Evolutionary conservation across 2,888 invertebrate genomes (phyloP).

Genomic region (Octonoba sinensis): DNA sequence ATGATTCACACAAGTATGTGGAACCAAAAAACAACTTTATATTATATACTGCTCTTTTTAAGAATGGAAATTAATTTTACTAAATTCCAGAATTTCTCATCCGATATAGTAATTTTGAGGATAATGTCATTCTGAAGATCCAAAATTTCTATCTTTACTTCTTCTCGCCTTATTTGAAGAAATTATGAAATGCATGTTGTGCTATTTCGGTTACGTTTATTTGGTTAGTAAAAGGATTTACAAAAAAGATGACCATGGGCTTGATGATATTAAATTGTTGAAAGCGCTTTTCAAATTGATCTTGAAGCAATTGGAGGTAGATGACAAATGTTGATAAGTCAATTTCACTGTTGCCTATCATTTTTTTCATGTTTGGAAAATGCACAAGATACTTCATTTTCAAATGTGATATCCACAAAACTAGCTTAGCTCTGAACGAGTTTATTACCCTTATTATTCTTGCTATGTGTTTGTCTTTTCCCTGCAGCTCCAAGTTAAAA

Average conservation of each 20-base stretch:
- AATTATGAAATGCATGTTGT: background rate
- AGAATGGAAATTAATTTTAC: constrained; percentile 8
- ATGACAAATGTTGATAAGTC: no score
- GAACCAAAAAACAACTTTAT: constrained; percentile 4
- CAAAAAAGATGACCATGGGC: no score
- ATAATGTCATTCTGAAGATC: no score
- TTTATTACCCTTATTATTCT: constrained; percentile 6
- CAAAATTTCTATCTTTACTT: no score
- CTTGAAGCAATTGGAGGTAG: no score
- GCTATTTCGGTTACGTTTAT: constrained; percentile 1
- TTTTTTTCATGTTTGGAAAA: constrained; percentile 19
- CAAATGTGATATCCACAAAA: constrained; percentile 20
- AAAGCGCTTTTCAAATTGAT: no score
- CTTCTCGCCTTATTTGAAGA: background rate
- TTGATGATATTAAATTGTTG: no score
- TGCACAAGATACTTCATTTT: constrained; percentile 9
- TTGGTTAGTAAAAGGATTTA: no score
- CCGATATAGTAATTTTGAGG: no score
- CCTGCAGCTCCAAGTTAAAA: constrained; percentile 5
- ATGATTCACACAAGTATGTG: constrained; percentile 2
- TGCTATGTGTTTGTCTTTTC: constrained; percentile 15
- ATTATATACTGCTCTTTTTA: background rate
- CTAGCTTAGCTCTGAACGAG: constrained; percentile 17
- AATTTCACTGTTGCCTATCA: background rate
- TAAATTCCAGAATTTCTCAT: no score